These are phyloP conservation scores for Melopsittacus undulatus DNA, from an alignment of 2,797 vertebrate genomes.

Conservation along the genomic window DNA sequence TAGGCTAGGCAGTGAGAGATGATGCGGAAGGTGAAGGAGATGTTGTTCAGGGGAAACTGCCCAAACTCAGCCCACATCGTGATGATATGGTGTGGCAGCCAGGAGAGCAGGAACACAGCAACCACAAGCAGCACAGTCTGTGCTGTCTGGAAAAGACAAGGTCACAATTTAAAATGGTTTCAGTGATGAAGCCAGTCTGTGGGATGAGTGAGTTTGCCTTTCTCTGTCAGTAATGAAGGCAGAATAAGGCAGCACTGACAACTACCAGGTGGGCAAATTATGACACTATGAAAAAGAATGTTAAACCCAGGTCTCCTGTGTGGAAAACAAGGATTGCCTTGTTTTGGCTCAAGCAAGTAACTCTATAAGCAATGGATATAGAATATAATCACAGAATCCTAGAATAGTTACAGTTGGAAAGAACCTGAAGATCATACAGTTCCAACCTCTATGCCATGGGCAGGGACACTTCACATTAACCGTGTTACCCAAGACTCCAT, in stretches of 20 bases:
- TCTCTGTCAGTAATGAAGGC: neutral
- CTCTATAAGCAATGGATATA: neutral
- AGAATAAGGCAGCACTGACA: neutral
- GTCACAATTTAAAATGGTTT: rapidly evolving
- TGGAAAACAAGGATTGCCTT: neutral
- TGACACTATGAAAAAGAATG: neutral
- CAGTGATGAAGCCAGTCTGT: neutral
- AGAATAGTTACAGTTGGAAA: neutral
- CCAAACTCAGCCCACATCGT: constrained; percentile 87
- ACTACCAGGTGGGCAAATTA: neutral
- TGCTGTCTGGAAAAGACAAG: constrained; percentile 74
- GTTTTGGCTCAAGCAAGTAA: neutral
- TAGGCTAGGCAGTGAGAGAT: constrained; percentile 85
- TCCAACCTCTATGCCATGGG: too few species aligned
- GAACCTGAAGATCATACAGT: neutral
- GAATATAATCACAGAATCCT: neutral
- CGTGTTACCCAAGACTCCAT: too few species aligned
- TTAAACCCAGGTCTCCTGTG: neutral
- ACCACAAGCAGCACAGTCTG: constrained; percentile 85
- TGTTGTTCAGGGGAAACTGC: constrained; percentile 79
- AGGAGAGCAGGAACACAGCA: constrained; percentile 82
- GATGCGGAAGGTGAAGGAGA: constrained; percentile 83
- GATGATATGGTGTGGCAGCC: constrained; percentile 87
- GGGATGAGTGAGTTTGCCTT: neutral
- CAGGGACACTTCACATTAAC: too few species aligned